A percentile compares a stretch with the other conserved stretches of the same genome.
Evolutionary conservation across 2,797 vertebrate species (phyloP).

Genomic region (Monodelphis domestica): DNA sequence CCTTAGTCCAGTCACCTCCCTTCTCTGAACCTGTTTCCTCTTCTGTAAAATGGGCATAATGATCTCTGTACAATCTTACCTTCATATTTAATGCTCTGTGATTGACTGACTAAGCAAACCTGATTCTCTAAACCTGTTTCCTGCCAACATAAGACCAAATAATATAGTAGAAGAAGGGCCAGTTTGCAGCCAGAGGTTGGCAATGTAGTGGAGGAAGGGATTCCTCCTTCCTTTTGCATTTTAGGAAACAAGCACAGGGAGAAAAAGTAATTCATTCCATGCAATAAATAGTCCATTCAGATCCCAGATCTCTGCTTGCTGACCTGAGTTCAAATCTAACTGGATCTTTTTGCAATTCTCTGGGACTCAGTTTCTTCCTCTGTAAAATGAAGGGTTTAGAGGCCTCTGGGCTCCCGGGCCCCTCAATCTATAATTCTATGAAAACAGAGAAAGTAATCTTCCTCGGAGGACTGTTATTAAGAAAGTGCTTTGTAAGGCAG

Average conservation of each 20-base stretch:
- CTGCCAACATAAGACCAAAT: not conserved
- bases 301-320: not conserved
- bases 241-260: not conserved
- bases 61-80: not conserved
- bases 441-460: not conserved
- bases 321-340: not conserved
- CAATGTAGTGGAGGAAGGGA: not conserved
- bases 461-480: not conserved
- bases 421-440: not conserved
- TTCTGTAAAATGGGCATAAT: not conserved
- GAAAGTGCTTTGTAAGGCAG: not conserved
- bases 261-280: not conserved
- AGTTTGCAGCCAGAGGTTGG: not conserved
- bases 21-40: not conserved
- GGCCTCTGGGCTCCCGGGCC: not conserved
- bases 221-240: not conserved
- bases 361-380: not conserved
- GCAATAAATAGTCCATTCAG: not conserved
- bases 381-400: not conserved
- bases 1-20: not conserved
- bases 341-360: not conserved
- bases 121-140: not conserved
- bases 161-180: not conserved
- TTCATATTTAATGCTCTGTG: not conserved
- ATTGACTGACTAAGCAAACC: too few species aligned